These are phyloP conservation scores for Periophthalmus modestus DNA, from an alignment of 2,113 vertebrate genomes.

Conservation along the genomic window DNA sequence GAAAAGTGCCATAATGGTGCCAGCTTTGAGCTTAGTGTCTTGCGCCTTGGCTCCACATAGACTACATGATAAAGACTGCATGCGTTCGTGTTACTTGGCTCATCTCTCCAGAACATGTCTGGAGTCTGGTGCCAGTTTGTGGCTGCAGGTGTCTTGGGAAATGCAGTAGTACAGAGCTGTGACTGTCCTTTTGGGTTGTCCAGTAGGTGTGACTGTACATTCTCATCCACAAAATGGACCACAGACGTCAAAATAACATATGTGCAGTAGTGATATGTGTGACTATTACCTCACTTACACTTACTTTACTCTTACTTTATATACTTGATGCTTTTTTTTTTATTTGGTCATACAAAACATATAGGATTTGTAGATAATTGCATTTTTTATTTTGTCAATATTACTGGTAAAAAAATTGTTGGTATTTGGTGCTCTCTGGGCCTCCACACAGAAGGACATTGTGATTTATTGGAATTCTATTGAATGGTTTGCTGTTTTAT, in stretches of 20 bases:
- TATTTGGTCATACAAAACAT: neutral
- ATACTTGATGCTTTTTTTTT: neutral
- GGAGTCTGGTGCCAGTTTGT: conserved; percentile 20
- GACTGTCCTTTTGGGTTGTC: conserved; percentile 41
- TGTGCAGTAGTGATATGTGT: neutral
- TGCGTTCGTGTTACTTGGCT: conserved; percentile 35
- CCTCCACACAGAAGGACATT: neutral
- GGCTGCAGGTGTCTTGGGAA: conserved; percentile 18
- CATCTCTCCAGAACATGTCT: neutral
- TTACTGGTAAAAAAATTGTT: neutral
- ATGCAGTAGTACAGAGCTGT: conserved; percentile 29
- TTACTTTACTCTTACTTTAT: too few relatives aligned
- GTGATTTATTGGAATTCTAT: neutral
- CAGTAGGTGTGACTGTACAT: conserved; percentile 39
- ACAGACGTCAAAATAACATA: conserved; percentile 5
- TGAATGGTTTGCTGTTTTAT: conserved; percentile 10
- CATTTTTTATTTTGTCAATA: neutral
- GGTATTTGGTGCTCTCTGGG: neutral
- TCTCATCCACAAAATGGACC: conserved; percentile 20
- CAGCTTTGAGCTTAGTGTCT: neutral
- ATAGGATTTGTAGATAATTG: neutral
- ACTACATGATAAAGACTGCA: conserved; percentile 20
- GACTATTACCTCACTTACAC: neutral
- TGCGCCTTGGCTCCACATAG: neutral
- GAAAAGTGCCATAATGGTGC: conserved; percentile 3